Conservation (phyloP, 2,113 vertebrate genomes). For the Lophura nycthemera region DNA sequence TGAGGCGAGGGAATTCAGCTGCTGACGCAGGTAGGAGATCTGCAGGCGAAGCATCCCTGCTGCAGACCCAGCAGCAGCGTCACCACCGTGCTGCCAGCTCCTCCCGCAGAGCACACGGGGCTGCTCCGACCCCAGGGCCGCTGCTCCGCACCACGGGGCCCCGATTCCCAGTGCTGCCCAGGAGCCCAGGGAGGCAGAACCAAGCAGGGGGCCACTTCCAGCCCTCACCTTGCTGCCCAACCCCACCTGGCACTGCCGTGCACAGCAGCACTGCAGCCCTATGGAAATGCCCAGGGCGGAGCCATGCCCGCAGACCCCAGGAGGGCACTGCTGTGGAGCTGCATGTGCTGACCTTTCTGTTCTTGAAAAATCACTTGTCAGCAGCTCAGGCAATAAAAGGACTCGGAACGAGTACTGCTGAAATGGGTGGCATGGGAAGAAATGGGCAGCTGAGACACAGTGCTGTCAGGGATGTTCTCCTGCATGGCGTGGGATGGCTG, state of each 20-base stretch:
- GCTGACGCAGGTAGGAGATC: conserved; percentile 64
- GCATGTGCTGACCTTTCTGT: conserved; percentile 27
- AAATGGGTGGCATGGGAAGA: neutral
- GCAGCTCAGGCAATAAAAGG: conserved; percentile 52
- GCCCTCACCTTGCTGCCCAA: neutral
- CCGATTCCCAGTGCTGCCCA: fast-evolving
- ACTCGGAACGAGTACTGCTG: conserved; percentile 35
- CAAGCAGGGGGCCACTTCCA: neutral
- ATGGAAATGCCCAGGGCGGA: conserved; percentile 27
- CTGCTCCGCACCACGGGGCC: fast-evolving
- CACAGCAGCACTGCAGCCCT: neutral
- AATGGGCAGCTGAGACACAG: neutral
- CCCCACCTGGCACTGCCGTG: neutral
- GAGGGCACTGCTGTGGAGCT: neutral
- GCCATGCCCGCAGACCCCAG: neutral
- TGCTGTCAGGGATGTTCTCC: neutral
- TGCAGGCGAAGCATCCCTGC: conserved; percentile 17
- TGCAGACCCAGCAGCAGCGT: neutral
- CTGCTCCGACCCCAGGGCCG: neutral
- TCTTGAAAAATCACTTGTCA: conserved; percentile 53
- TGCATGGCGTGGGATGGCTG: fast-evolving
- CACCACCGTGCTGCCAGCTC: neutral
- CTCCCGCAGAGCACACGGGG: neutral
- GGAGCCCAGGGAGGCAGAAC: neutral
- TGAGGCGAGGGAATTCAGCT: conserved; percentile 49